Evolutionary conservation across 2,888 invertebrate species (phyloP), one percentile per base, ranked within the genome.

Genomic region (Odontomyia ornata): DNA sequence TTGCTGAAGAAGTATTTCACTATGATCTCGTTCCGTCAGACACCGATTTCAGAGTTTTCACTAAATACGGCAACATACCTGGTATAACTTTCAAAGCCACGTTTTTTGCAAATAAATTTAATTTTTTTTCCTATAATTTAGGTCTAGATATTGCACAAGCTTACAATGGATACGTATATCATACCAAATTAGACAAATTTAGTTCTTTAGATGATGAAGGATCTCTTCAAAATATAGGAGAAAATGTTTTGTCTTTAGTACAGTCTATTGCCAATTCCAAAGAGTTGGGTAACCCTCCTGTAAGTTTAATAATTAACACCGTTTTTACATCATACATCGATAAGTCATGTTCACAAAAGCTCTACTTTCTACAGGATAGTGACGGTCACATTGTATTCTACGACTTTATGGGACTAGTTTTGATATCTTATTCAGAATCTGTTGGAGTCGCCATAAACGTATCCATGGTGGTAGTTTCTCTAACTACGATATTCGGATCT

Each of bases 111-210:
- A n/a, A n/a, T n/a, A n/a, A n/a, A n/a, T n/a, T 27, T 9, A 0
- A 62, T 62, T 62, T 62, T 62, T 62, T 21, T 62, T 4, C n/a
- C 18, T 5, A 11, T 27, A 3, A 18, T 0, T 0, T 83, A 91
- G 94, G 94, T 27, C 84, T 94, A 36, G 95, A 95, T 85, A 90
- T 95, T 84, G 95, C 94, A 0, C 93, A 93, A 84, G 88, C 90
- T 21, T 90, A 91, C 75, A 93, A 93, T 86, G 94, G 94, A 0
- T 91, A 91, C 83, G 91, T 94, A 62, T 94, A 94, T 85, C 94
- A 94, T 85, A 94, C 95, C 0, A 89, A 90, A n/a, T 91, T 90
- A 84, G 95, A 95, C 85, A 85, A 85, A 28, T 89, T 91, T 0
- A 88, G 89, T 1, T 87, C 90, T 18, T 88, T 95, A 25, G 88